Conservation (phyloP, 2,797 vertebrate genomes). For the Erethizon dorsatum region DNA sequence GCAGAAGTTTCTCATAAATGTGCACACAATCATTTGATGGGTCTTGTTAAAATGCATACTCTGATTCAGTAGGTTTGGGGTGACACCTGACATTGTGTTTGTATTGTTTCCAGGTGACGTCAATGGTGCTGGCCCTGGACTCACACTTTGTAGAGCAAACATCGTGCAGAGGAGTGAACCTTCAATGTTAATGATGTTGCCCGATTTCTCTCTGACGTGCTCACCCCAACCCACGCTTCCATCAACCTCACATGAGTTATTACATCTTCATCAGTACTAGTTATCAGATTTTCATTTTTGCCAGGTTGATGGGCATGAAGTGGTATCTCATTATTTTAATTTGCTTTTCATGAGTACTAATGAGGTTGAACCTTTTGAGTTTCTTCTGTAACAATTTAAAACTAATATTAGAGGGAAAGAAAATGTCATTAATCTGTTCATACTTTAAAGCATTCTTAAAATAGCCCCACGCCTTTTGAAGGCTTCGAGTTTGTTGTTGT, state of each 20-base stretch:
- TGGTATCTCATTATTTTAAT: not conserved
- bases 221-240: not conserved
- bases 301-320: not conserved
- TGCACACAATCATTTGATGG: not conserved
- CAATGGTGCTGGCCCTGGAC: not conserved
- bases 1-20: not conserved
- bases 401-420: not conserved
- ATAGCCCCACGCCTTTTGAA: not conserved
- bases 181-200: not conserved
- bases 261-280: not conserved
- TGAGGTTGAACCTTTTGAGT: not conserved
- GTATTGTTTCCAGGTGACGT: not conserved
- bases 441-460: constrained; percentile 43
- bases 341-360: not conserved
- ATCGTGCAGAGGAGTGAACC: not conserved
- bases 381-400: constrained; percentile 21
- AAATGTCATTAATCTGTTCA: not conserved
- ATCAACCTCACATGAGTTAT: not conserved
- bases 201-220: not conserved
- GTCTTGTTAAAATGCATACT: not conserved
- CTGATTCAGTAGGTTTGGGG: not conserved
- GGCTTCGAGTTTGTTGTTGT: not conserved
- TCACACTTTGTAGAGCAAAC: not conserved
- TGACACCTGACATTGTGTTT: not conserved
- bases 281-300: not conserved